Base-by-base conservation (phyloP, 2,888 invertebrate species). In the Amiota mariae region DNA sequence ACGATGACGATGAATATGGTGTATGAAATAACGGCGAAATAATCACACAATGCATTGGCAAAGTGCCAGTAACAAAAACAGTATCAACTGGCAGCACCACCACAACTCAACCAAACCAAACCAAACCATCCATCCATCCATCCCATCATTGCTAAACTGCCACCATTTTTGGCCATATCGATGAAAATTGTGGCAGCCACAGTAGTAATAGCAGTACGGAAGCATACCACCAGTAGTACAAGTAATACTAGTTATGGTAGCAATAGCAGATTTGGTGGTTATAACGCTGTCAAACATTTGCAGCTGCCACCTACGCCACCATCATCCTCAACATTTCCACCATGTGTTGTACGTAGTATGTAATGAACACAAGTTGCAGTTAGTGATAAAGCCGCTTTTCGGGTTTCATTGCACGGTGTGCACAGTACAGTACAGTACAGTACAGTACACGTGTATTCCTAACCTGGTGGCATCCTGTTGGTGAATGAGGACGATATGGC, bases 41-140 rank as follows among this genome's bases (percentile, higher is more conserved):
- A 85, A 85, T 87, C 85, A 82, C 87, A 87, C 87, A 85, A 86
- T 84, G 82, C 84, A 87, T 87, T 85, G 85, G 86, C 87, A 82
- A 80, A 78, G 77, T 79, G 85, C 85, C 85, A 85, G 71, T 36
- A 36, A 36, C 36, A 36, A 70, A 74, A 72, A 71, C 73, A 15
- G 66, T 54, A 70, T 64, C 59, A 68, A 51, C 71, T 68, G 64
- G 74, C 72, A 49, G 51, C 51, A 67, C 24, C 51, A 47, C 61
- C 72, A 15, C 36, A 36, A 36, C 36, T 36, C 36, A 48, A 8
- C 48, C 18, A 66, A 66, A 13, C 18, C 48, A 47, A 47, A 66
- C 13, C 20, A 48, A 18, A 11, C 49, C 6, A 18, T 0, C n/a
- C n/a, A n/a, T 3, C 8, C 48, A 71, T 15, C 10, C 61, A n/a